Base-by-base conservation (phyloP, 2,797 vertebrate species). In the Geotrypetes seraphini region DNA sequence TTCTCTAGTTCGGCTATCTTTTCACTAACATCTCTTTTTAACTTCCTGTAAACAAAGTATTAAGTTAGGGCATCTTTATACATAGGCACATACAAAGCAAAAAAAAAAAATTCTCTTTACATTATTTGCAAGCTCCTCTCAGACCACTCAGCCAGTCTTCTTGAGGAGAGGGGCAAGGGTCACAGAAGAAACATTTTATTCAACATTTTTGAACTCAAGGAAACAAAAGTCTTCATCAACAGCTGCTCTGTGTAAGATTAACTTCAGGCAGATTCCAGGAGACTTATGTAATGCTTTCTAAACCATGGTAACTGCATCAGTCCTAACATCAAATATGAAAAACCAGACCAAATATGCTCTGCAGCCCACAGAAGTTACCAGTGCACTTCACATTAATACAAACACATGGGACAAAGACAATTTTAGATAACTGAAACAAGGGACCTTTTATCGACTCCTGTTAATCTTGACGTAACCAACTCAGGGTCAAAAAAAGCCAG, bases 1-100 rank as follows among this genome's bases (percentile, higher is more conserved):
- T 67, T 62, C 32, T 93, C 88, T 1, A 92, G 71, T 33, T 73
- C 61, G 22, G 88, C 83, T 59, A 96, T 63, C 46, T 71, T 86
- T 38, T 65, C 73, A 10, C 66, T 84, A 63, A 98, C 71, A 43
- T 84, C 71, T 46, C 62, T 66, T 58, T 86, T 86, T 50, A 97
- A 63, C 51, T 91, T 88, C 48, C 95, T 98, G 55, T 24, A 39
- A 57, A 68, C 39, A 71, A 17, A 63, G n/a, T n/a, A n/a, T n/a
- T n/a, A n/a, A n/a, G n/a, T n/a, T n/a, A n/a, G n/a, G n/a, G n/a
- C n/a, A n/a, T n/a, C n/a, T n/a, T n/a, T n/a, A n/a, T n/a, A n/a
- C n/a, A n/a, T n/a, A n/a, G n/a, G n/a, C n/a, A n/a, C n/a, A n/a
- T n/a, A n/a, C n/a, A n/a, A n/a, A n/a, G n/a, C n/a, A n/a, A n/a